Base-by-base conservation (phyloP, 23 tunicate species). In the Trididemnum nubilum region DNA sequence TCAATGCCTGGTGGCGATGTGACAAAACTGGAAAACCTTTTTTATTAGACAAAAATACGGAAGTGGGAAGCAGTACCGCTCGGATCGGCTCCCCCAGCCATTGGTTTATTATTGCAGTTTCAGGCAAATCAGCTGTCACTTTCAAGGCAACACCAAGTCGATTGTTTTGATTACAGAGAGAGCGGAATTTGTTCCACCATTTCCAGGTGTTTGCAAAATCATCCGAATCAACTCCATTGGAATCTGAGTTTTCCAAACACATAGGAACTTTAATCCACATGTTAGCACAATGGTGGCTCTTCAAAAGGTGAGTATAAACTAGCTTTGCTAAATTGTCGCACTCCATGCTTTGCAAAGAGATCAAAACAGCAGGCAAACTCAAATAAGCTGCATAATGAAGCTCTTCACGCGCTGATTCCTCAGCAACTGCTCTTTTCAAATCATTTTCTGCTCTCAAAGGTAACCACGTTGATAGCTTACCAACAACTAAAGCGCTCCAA, bases 41-140 rank as follows among this genome's bases (percentile, higher is more conserved):
- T 86, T 83, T 77, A 73, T 95, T 95, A 29, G 72, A 44, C 31
- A 86, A 36, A 73, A 89, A 95, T 9, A 86, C 36, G 26, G 88
- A 78, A 21, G 91, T 86, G 2, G 83, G 83, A 0, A 95, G 28
- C 60, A 85, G n/a, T 1, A 95, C 79, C 1, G 80, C 78, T 26
- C 86, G 78, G 24, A 95, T 54, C 22, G 99, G 99, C 73, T 95
- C 99, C 9, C 99, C 99, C 4, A 87, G 69, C 96, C 96, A 95
- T 65, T 94, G 90, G 22, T 83, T 82, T 30, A 95, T 39, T 9
- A 71, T 65, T 2, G 30, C 40, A 26, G 32, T 18, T 26, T 83
- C 86, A 21, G 98, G 98, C 23, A 93, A 59, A 38, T 93, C 87
- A 21, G 86, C 85, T 5, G 89, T 93, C 5, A 93, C 51, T 84